Conservation (phyloP, 2,113 vertebrate species). For the Odocoileus virginianus region DNA sequence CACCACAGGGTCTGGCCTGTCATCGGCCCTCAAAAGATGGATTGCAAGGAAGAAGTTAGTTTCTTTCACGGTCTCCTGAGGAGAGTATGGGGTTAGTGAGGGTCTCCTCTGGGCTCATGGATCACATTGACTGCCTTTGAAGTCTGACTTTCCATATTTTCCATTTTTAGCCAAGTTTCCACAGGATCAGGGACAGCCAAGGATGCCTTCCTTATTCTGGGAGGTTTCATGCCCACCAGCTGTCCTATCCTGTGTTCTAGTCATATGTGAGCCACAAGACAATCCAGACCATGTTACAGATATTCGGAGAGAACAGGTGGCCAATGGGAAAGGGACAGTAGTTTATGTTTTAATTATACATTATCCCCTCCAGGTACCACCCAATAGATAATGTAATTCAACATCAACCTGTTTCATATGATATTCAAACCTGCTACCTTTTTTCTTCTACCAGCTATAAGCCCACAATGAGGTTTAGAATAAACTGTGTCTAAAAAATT, state of each 20-base stretch:
- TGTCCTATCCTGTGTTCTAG: not conserved
- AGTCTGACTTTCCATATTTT: not conserved
- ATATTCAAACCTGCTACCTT: not conserved
- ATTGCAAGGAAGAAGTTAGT: not conserved
- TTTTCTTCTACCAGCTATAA: not conserved
- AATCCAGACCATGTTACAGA: not conserved
- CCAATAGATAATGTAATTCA: not conserved
- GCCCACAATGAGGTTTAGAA: not conserved
- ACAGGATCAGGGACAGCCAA: not conserved
- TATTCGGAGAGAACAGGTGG: not conserved
- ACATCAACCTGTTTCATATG: not conserved
- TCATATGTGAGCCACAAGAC: rapidly evolving
- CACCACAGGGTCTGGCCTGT: not conserved
- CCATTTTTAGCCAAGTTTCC: not conserved
- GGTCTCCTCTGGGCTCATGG: rapidly evolving
- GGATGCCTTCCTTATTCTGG: not conserved
- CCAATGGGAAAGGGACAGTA: not conserved
- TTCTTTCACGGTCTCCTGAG: not conserved
- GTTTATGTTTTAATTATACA: not conserved
- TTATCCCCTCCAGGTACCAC: not conserved
- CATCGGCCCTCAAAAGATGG: not conserved
- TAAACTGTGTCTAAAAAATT: not conserved
- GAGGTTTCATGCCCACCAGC: not conserved
- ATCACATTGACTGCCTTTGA: not conserved
- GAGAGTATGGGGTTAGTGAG: rapidly evolving